Conservation (phyloP, 2,113 vertebrate genomes). For the Mormyrus iriodes region DNA sequence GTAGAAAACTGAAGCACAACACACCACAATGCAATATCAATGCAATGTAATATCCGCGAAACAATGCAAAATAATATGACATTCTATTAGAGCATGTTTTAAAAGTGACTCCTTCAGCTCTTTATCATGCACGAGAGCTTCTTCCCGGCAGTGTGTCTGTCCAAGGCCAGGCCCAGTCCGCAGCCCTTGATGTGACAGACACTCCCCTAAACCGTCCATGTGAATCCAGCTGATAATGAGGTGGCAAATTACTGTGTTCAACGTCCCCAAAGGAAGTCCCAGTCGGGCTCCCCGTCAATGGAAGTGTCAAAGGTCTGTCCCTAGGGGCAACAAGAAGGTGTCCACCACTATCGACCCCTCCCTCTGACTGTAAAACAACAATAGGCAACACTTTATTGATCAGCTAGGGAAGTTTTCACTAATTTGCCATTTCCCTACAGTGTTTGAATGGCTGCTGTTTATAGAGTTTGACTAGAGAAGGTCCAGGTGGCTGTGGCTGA, state of each 20-base stretch:
- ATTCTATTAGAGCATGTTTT: background rate
- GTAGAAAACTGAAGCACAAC: background rate
- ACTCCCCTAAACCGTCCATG: conserved; percentile 49
- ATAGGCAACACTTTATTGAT: conserved; percentile 61
- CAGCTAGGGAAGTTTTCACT: conserved; percentile 57
- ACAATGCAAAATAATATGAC: no score
- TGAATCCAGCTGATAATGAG: conserved; percentile 68
- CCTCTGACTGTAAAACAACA: conserved; percentile 53
- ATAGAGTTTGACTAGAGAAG: background rate
- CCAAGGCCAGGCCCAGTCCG: conserved; percentile 34
- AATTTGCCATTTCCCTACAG: conserved; percentile 13
- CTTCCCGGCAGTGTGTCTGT: background rate
- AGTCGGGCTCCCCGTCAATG: conserved; percentile 50
- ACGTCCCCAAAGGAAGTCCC: conserved; percentile 50
- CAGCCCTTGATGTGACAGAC: conserved; percentile 46
- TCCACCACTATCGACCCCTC: conserved; percentile 33
- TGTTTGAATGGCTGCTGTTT: background rate
- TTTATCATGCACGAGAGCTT: background rate
- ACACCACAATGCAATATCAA: background rate
- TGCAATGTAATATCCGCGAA: background rate
- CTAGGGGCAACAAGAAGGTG: conserved; percentile 37
- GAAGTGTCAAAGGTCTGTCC: conserved; percentile 54
- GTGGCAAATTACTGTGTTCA: conserved; percentile 69
- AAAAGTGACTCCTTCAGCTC: background rate
- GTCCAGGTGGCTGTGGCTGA: background rate